Evolutionary conservation across 1,140 invertebrate genomes (phyloP), one percentile per base, ranked within the genome.

Genomic region (Heterodera schachtii): DNA sequence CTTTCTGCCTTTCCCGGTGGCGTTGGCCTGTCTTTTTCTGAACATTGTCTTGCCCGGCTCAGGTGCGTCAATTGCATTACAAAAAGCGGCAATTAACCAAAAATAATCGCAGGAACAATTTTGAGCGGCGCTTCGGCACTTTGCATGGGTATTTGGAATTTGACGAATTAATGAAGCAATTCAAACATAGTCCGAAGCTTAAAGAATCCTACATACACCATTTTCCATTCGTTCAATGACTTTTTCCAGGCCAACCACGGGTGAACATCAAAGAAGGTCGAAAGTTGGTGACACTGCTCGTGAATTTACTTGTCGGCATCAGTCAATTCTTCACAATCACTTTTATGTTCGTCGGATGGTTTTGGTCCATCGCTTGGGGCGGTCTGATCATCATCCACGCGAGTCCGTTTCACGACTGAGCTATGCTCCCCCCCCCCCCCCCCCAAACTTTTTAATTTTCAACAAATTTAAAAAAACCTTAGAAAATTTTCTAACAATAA

Each of bases 331-430:
- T 96, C 91, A 96, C 95, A 5, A 94, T 97, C n/a, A 92, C 96
- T 43, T 97, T 97, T 90, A 94, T 95, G 82, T 92, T 97, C 8
- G 95, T 98, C 47, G 96, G 96, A 4, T 98, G 96, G 96, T 95
- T 96, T 82, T 98, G 96, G 96, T 96, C 95, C 49, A 94, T 97
- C 76, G 96, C 95, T 93, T 98, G 96, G 96, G 96, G 95, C 31
- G 93, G 95, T 79, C 95, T 95, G 84, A 94, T 97, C 93, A 90
- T 95, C 16, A 93, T 92, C 88, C 91, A 94, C 90, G 93, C 94
- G 85, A 89, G 90, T 90, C n/a, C n/a, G n/a, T n/a, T n/a, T n/a
- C n/a, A n/a, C n/a, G 79, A 82, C 84, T 64, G 7, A 49, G 47
- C 47, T 16, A n/a, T n/a, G n/a, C n/a, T n/a, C n/a, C n/a, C n/a